These are phyloP conservation scores for Biston betularia DNA, from an alignment of 2,888 invertebrate species.

Conservation along the genomic window DNA sequence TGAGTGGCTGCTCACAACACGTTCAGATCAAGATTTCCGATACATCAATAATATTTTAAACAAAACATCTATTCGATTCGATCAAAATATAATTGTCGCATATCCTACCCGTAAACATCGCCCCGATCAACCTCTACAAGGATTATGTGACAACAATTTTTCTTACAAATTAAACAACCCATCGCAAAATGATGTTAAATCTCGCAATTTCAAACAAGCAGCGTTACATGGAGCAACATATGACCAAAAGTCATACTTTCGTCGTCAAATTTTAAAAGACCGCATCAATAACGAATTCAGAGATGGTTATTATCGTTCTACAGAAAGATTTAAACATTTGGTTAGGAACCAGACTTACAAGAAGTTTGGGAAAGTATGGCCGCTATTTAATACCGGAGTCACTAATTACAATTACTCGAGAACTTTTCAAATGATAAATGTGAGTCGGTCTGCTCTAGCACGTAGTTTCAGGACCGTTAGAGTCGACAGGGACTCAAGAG, in stretches of 20 bases:
- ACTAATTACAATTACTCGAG: conserved; percentile 65
- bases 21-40: conserved; percentile 62
- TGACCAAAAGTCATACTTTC: conserved; percentile 31
- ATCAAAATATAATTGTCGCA: conserved; percentile 70
- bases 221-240: conserved; percentile 11
- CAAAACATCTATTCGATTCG: conserved; percentile 69
- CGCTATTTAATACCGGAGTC: conserved; percentile 63
- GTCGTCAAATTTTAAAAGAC: conserved; percentile 23
- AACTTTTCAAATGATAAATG: conserved; percentile 65
- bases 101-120: conserved; percentile 51
- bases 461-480: conserved; percentile 39
- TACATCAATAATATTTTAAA: conserved; percentile 67
- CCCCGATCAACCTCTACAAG: conserved; percentile 28
- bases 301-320: conserved; percentile 64
- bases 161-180: conserved; percentile 51
- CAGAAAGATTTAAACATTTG: conserved; percentile 66
- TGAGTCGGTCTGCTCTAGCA: conserved; percentile 60
- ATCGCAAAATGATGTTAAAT: conserved; percentile 12
- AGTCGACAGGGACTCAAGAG: background rate
- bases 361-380: conserved; percentile 51
- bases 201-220: conserved; percentile 13
- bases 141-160: conserved; percentile 67
- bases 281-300: conserved; percentile 58
- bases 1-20: conserved; percentile 71
- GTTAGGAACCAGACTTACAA: conserved; percentile 61